phyloP scores from a whole-genome alignment of 2,888 invertebrate genomes.

The Macaria notata region DNA sequence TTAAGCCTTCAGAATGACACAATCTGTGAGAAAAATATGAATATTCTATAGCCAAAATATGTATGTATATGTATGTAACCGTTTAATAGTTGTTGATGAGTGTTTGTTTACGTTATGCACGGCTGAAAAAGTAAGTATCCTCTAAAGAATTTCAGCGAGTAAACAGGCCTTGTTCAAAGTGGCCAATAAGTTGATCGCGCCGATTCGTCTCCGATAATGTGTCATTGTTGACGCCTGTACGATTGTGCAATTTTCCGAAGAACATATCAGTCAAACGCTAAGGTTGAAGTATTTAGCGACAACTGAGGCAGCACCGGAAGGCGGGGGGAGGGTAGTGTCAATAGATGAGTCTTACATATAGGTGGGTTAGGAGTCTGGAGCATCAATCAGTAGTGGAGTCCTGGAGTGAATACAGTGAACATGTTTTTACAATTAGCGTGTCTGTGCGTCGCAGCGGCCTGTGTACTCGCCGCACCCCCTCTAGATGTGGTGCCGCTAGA shows the following conservation, averaged over 20 bases:
- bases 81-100: too few relatives aligned
- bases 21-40: not conserved
- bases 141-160: conserved; percentile 27
- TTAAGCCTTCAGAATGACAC: conserved; percentile 4
- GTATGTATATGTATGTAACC: too few relatives aligned
- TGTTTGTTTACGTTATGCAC: conserved; percentile 24
- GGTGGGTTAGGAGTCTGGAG: conserved; percentile 69
- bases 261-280: conserved; percentile 74
- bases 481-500: conserved; percentile 56
- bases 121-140: conserved; percentile 38
- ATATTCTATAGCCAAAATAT: too few relatives aligned
- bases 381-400: conserved; percentile 67
- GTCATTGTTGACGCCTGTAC: conserved; percentile 72
- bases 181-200: conserved; percentile 51
- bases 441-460: conserved; percentile 46
- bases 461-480: conserved; percentile 52
- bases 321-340: conserved; percentile 79
- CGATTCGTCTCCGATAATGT: conserved; percentile 62
- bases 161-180: conserved; percentile 45
- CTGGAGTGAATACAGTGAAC: conserved; percentile 55
- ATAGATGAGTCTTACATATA: conserved; percentile 79
- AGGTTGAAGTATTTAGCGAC: conserved; percentile 81
- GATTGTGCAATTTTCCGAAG: conserved; percentile 78
- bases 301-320: conserved; percentile 68
- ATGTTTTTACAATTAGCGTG: conserved; percentile 60